Percentiles rank a stretch among this genome's conserved stretches.
Evolutionary conservation across 2,113 vertebrate genomes (phyloP).

Genomic region (Gobius niger): DNA sequence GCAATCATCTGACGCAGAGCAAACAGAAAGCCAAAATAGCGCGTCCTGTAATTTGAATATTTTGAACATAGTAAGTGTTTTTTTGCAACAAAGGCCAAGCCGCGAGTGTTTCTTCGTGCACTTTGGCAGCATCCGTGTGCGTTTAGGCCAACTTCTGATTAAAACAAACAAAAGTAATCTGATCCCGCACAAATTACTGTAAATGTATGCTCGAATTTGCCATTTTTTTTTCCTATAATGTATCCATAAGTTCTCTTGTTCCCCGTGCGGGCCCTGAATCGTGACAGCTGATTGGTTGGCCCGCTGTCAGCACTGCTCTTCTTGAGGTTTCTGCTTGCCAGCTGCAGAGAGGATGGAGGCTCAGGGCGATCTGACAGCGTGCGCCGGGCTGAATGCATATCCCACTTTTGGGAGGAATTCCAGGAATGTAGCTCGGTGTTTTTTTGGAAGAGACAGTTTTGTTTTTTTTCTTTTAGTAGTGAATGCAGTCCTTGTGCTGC

Average conservation of each 20-base stretch:
- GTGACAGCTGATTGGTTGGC: slow-evolving; percentile 35
- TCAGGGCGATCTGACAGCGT: neutral
- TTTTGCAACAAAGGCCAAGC: slow-evolving; percentile 25
- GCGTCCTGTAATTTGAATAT: neutral
- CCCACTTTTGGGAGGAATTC: slow-evolving; percentile 3
- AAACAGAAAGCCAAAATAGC: neutral
- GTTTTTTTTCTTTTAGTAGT: neutral
- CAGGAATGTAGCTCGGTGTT: neutral
- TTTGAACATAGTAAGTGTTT: neutral
- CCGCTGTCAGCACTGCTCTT: slow-evolving; percentile 29
- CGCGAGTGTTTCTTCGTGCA: slow-evolving; percentile 30
- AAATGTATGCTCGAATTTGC: too few species aligned
- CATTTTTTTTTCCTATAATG: neutral
- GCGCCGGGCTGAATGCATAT: neutral
- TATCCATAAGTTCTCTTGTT: neutral
- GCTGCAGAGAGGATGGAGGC: neutral
- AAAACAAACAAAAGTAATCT: too few species aligned
- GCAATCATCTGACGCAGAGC: neutral
- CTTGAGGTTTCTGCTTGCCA: slow-evolving; percentile 21
- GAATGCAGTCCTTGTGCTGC: neutral
- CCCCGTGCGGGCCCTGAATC: slow-evolving; percentile 15
- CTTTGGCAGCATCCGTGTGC: slow-evolving; percentile 25
- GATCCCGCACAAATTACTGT: too few species aligned
- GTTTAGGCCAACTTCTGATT: slow-evolving; percentile 2
- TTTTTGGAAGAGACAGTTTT: neutral